These are phyloP conservation scores for Netelia fuscicornis DNA, from an alignment of 2,888 invertebrate genomes.

Conservation along the genomic window DNA sequence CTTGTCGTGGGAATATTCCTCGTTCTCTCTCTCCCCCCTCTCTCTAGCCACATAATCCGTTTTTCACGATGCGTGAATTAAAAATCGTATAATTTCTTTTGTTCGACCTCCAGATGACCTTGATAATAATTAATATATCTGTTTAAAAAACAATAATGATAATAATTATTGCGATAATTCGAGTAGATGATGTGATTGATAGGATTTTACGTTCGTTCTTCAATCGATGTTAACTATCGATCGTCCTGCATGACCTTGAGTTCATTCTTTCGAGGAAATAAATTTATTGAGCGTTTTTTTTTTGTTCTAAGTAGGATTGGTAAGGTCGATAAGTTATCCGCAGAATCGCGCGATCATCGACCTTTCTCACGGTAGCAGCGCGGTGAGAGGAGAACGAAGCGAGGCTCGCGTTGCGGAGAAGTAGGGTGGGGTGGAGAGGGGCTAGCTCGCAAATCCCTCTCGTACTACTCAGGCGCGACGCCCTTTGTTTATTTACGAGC, in stretches of 20 bases:
- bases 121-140: too few relatives aligned
- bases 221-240: too few relatives aligned
- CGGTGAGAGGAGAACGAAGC: too few relatives aligned
- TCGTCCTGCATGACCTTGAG: neutral
- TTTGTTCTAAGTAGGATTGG: neutral
- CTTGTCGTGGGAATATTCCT: slow-evolving; percentile 1
- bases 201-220: too few relatives aligned
- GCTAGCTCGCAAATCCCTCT: slow-evolving; percentile 1
- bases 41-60: neutral
- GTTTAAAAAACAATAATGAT: too few relatives aligned
- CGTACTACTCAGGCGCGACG: slow-evolving; percentile 10
- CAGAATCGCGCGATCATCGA: neutral
- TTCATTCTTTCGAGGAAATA: neutral
- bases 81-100: too few relatives aligned
- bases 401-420: too few relatives aligned
- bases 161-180: too few relatives aligned
- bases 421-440: neutral
- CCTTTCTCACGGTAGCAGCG: neutral
- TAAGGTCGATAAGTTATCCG: neutral
- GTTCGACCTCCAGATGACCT: too few relatives aligned
- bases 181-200: too few relatives aligned
- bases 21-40: neutral
- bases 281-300: neutral
- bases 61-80: neutral
- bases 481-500: slow-evolving; percentile 28